Percentiles rank a stretch among this genome's conserved stretches.
Conservation (phyloP, 2,797 vertebrate species). For the Adelosebastes latens region DNA sequence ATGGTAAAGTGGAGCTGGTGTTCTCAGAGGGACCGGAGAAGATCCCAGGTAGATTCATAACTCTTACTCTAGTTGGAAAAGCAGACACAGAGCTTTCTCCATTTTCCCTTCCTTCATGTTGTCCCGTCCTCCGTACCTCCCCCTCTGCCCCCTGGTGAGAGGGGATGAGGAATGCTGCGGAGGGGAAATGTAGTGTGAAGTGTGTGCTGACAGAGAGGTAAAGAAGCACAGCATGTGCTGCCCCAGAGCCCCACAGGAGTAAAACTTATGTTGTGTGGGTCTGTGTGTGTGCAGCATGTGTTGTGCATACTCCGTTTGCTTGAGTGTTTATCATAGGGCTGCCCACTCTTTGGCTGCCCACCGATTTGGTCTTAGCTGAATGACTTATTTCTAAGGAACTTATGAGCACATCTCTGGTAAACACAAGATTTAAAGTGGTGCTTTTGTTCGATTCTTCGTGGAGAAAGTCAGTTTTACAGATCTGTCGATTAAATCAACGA, state of each 20-base stretch:
- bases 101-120: background rate
- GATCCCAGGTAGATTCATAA: constrained; percentile 85
- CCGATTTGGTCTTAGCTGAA: no score
- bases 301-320: background rate
- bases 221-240: constrained; percentile 70
- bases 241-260: constrained; percentile 42
- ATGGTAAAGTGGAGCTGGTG: constrained; percentile 92
- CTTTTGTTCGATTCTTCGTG: no score
- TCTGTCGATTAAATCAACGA: no score
- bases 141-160: constrained; percentile 55
- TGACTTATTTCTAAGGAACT: no score
- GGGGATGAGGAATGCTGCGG: constrained; percentile 68
- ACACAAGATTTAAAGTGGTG: no score
- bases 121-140: constrained; percentile 20
- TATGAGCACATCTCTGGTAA: no score
- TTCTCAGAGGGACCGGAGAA: constrained; percentile 93
- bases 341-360: no score
- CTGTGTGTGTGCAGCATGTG: background rate
- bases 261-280: constrained; percentile 35
- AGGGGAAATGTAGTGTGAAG: constrained; percentile 78
- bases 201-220: constrained; percentile 77
- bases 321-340: background rate
- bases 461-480: no score
- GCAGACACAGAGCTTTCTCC: constrained; percentile 13
- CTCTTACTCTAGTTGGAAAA: constrained; percentile 10